These are phyloP conservation scores for Orthonyx spaldingii DNA, from an alignment of 2,113 vertebrate species.

Conservation along the genomic window DNA sequence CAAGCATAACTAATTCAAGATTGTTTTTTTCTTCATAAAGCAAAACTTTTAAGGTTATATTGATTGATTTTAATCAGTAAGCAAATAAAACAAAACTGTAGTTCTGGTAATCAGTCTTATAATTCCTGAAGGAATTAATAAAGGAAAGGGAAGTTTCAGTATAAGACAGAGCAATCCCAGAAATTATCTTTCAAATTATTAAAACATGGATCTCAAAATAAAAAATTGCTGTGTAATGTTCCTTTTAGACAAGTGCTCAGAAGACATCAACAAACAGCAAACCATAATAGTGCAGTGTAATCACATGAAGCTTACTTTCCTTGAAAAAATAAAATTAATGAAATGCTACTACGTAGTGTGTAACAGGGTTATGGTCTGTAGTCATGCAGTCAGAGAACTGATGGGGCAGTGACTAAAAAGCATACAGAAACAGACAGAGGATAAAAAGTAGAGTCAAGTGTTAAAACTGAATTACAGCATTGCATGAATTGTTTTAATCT, in stretches of 20 bases:
- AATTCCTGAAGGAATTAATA: neutral
- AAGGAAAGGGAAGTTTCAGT: neutral
- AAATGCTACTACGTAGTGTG: neutral
- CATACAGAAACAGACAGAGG: neutral
- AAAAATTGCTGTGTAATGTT: neutral
- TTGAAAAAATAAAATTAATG: neutral
- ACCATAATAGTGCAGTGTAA: neutral
- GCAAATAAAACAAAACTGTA: neutral
- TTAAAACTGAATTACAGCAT: neutral
- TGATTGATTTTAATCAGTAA: neutral
- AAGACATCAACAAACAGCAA: neutral
- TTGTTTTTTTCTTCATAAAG: neutral
- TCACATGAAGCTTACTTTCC: neutral
- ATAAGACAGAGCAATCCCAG: neutral
- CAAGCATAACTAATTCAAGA: neutral
- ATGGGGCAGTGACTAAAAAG: neutral
- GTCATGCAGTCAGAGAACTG: neutral
- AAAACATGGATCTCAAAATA: neutral
- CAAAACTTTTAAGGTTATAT: neutral
- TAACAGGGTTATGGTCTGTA: neutral
- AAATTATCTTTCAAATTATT: neutral
- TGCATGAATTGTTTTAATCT: neutral
- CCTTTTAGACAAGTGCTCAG: neutral
- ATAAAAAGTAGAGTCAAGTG: neutral
- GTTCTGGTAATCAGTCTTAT: neutral